Evolutionary conservation across 2,888 invertebrate genomes (phyloP), one percentile per base, ranked within the genome.

Genomic region (Netelia fuscicornis): DNA sequence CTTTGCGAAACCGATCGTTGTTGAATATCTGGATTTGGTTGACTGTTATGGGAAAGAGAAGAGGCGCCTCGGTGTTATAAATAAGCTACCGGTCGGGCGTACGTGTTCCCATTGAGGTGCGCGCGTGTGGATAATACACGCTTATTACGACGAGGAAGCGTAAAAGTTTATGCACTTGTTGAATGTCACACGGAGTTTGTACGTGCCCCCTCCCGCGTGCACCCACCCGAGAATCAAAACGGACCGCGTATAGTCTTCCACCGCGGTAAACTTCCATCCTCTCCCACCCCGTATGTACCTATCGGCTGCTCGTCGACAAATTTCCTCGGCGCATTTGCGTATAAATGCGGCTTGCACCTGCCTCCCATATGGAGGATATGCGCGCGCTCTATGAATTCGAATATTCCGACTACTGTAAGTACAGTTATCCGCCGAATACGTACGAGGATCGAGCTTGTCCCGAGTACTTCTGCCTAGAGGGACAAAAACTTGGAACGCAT

Each of bases 81-180:
- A 48, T 48, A 48, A 48, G 13, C 8, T 13, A 37, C 6, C 13
- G 13, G 48, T 13, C 48, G 13, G 10, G 48, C 37, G 37, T 37
- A 37, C 37, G 37, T 37, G 37, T 37, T 37, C 37, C 37, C 37
- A 37, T 37, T 11, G 20, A 11, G 9, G 11, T 48, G 37, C 23
- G 67, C 2, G 20, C 20, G 56, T 54, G 56, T 56, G 6, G 30
- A 37, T 56, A 56, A 56, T n/a, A 56, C 56, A 25, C 37, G 48
- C 13, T 37, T 44, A 30, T 64, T 62, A 30, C 20, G n/a, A 52
- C 56, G 71, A 82, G 76, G 42, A 52, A 48, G 17, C 76, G 71
- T 67, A 71, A 80, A 80, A 84, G 80, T 84, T 80, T 84, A 83
- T 83, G 79, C 80, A 84, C 83, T 84, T 80, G 83, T 84, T 80